Evolutionary conservation across 2,113 vertebrate species (phyloP).

Genomic region (Ibidorhyncha struthersii): DNA sequence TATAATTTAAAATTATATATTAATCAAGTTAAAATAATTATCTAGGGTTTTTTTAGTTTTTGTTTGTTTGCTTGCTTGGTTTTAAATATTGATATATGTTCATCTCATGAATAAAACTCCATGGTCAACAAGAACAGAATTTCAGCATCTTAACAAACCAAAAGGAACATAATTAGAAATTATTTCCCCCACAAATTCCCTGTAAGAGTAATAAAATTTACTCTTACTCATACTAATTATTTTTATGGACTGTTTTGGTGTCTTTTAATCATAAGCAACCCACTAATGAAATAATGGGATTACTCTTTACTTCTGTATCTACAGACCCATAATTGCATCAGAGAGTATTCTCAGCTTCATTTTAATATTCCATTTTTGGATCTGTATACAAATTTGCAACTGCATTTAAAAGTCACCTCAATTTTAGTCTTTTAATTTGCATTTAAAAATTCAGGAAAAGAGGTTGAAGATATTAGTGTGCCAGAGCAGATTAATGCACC

Average conservation of each 20-base stretch:
- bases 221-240: neutral
- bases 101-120: neutral
- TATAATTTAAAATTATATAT: neutral
- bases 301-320: neutral
- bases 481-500: neutral
- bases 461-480: neutral
- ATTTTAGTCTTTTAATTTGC: neutral
- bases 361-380: neutral
- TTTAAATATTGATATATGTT: neutral
- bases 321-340: neutral
- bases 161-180: neutral
- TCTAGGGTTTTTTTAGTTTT: neutral
- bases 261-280: neutral
- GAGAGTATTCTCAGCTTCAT: neutral
- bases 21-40: neutral
- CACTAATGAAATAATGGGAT: neutral
- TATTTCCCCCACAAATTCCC: neutral
- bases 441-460: neutral
- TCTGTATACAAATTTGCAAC: neutral
- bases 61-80: neutral
- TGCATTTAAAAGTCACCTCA: neutral
- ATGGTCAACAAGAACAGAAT: neutral
- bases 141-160: neutral
- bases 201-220: neutral
- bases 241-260: neutral